phyloP scores from a whole-genome alignment of 2,797 vertebrate species.

The Trachops cirrhosus region DNA sequence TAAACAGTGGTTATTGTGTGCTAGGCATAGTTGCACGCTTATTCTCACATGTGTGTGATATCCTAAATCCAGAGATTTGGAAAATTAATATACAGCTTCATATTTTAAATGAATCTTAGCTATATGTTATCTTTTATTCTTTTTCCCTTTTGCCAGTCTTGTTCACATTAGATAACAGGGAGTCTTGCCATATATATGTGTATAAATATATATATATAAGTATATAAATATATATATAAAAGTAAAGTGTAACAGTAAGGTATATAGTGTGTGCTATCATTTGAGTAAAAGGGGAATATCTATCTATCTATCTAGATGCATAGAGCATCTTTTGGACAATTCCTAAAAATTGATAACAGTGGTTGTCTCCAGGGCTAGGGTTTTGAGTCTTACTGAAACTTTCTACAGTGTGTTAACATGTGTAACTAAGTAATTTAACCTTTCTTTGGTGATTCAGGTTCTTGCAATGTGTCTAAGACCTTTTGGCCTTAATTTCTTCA shows the following conservation, averaged over 20 bases:
- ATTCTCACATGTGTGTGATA: background rate
- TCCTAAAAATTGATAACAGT: background rate
- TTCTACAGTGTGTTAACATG: background rate
- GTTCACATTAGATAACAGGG: background rate
- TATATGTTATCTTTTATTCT: background rate
- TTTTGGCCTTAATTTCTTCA: background rate
- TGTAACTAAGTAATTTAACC: background rate
- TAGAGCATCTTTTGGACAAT: background rate
- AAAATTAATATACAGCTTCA: background rate
- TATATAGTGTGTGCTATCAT: background rate
- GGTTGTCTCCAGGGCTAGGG: background rate
- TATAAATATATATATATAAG: too few relatives aligned
- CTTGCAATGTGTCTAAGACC: background rate
- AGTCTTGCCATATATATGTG: background rate
- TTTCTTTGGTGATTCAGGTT: background rate
- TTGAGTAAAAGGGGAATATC: background rate
- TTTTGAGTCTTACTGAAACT: slow-evolving; percentile 10
- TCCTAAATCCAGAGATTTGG: background rate
- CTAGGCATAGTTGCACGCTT: background rate
- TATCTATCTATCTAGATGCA: background rate
- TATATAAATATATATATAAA: too few relatives aligned
- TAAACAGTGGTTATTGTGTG: background rate
- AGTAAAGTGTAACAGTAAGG: background rate
- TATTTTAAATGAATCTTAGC: background rate
- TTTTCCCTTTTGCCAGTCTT: slow-evolving; percentile 1